These are phyloP conservation scores for Gallinago undulata DNA, from an alignment of 2,113 vertebrate genomes.

Conservation along the genomic window DNA sequence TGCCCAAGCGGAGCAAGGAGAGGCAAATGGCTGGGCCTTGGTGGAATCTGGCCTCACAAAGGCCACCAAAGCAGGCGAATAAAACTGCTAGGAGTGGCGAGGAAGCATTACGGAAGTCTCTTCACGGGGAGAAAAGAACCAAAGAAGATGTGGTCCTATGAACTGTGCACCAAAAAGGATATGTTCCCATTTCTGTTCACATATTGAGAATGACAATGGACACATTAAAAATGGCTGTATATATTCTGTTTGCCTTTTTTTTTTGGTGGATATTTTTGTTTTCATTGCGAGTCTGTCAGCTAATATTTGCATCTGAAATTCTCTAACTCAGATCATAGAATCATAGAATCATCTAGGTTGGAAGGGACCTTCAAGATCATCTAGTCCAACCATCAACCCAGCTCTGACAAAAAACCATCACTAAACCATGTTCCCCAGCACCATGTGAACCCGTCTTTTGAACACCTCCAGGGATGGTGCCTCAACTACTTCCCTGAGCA, in stretches of 20 bases:
- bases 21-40: no score
- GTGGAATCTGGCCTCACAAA: not conserved
- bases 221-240: not conserved
- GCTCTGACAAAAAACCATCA: no score
- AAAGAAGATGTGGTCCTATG: not conserved
- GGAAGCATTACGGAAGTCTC: accelerated
- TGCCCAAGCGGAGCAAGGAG: not conserved
- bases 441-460: no score
- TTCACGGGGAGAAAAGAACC: not conserved
- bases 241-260: not conserved
- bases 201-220: not conserved
- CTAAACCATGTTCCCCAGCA: no score
- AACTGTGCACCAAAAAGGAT: not conserved
- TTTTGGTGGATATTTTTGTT: not conserved
- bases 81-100: not conserved
- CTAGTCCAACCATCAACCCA: no score
- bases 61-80: not conserved
- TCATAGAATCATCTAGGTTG: no score
- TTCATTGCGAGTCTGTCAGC: not conserved
- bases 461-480: no score
- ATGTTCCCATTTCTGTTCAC: not conserved
- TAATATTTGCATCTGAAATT: not conserved
- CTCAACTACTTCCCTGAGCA: no score
- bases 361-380: no score
- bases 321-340: not conserved